Percentiles rank a stretch among this genome's conserved stretches.
Conservation (phyloP, 2,113 vertebrate genomes). For the Indri indri region DNA sequence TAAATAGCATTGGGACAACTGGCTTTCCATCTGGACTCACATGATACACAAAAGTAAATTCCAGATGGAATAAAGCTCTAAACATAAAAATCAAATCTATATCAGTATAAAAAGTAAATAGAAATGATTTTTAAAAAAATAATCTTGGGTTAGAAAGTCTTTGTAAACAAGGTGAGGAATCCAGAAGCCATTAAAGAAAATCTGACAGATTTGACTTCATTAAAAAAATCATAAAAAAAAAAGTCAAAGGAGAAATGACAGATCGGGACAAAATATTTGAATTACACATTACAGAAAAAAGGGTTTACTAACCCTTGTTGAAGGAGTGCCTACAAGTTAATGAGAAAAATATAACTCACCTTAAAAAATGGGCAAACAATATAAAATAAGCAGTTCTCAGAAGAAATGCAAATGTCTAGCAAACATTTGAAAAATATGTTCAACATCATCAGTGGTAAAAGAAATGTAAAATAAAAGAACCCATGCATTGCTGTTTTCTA, state of each 20-base stretch:
- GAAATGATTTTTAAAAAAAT: background rate
- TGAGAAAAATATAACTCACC: slow-evolving; percentile 35
- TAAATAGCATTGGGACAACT: slow-evolving; percentile 28
- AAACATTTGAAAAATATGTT: slow-evolving; percentile 15
- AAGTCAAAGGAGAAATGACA: slow-evolving; percentile 28
- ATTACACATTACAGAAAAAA: background rate
- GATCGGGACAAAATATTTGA: background rate
- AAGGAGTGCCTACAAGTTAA: background rate
- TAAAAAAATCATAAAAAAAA: slow-evolving; percentile 31
- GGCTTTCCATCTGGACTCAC: slow-evolving; percentile 38
- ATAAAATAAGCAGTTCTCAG: slow-evolving; percentile 20
- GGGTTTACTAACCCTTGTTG: background rate
- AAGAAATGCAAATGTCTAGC: background rate
- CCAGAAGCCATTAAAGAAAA: background rate
- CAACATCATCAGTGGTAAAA: background rate
- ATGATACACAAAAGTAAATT: slow-evolving; percentile 52
- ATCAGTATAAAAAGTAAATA: slow-evolving; percentile 12
- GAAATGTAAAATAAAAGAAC: background rate
- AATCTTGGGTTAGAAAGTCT: background rate
- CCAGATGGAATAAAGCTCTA: slow-evolving; percentile 46
- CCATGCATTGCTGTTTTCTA: background rate
- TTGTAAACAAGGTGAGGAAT: slow-evolving; percentile 13
- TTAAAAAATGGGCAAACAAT: slow-evolving; percentile 2
- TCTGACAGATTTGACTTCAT: background rate
- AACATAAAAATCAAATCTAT: slow-evolving; percentile 40